Percentiles rank a stretch among this genome's conserved stretches.
phyloP scores from a whole-genome alignment of 2,797 vertebrate species.

The Cygnus olor region DNA sequence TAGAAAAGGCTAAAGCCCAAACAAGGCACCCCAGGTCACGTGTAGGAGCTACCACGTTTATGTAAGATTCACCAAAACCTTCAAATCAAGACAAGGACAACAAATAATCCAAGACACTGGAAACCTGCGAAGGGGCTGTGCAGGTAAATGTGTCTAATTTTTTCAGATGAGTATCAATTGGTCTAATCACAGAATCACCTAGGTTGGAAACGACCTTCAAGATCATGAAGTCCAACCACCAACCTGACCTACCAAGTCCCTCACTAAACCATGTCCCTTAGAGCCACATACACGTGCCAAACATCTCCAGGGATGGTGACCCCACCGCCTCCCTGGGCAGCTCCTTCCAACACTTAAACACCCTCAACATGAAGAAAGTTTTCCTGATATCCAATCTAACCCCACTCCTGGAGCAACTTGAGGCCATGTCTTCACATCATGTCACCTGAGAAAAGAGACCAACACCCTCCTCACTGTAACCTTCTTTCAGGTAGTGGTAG shows the following conservation, averaged over 20 bases:
- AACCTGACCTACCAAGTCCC: background rate
- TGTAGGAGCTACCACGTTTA: background rate
- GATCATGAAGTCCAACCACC: background rate
- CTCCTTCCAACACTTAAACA: background rate
- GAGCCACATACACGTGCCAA: background rate
- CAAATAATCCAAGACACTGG: background rate
- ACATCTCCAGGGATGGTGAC: background rate
- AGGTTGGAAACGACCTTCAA: background rate
- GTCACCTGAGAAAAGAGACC: background rate
- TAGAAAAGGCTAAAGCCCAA: background rate
- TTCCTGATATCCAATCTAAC: background rate
- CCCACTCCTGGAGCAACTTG: background rate
- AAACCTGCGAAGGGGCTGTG: background rate
- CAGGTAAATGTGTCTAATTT: accelerated
- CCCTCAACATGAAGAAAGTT: background rate
- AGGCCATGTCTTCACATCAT: background rate
- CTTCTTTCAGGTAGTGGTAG: background rate
- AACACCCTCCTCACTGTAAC: background rate
- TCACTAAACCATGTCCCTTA: background rate
- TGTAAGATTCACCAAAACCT: background rate
- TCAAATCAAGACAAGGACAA: background rate
- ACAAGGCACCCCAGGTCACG: background rate
- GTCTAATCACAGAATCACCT: background rate
- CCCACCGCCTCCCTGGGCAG: background rate
- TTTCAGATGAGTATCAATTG: background rate